Percentiles rank a stretch among this genome's conserved stretches.
Conservation (phyloP, 2,113 vertebrate species). For the Cavia porcellus region DNA sequence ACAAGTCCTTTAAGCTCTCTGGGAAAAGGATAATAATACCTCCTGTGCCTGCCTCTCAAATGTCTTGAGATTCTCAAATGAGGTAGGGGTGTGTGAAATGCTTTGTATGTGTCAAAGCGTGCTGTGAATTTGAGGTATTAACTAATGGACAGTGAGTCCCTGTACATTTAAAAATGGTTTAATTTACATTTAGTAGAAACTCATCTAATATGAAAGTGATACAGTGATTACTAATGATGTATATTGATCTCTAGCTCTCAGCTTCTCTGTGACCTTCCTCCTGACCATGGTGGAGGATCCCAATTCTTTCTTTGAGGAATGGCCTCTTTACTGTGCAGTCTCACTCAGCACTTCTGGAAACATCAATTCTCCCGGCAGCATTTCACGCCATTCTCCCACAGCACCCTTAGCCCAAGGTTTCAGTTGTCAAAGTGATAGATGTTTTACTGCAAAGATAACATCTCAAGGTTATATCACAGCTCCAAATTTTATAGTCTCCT, state of each 20-base stretch:
- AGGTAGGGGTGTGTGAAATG: neutral
- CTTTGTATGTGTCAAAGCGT: conserved; percentile 27
- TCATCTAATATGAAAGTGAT: conserved; percentile 1
- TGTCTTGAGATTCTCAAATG: conserved; percentile 25
- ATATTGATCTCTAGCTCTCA: neutral
- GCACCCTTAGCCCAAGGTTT: neutral
- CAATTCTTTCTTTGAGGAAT: neutral
- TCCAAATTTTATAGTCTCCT: neutral
- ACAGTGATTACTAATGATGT: neutral
- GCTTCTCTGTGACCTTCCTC: neutral
- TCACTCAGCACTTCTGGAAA: neutral
- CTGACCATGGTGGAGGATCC: neutral
- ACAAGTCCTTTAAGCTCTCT: neutral
- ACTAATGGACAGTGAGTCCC: neutral
- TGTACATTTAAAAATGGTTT: conserved; percentile 43
- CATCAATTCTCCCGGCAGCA: neutral
- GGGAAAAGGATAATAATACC: neutral
- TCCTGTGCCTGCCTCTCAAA: neutral
- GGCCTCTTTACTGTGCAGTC: neutral
- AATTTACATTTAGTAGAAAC: conserved; percentile 47
- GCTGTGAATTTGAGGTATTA: conserved; percentile 24
- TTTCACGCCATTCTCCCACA: neutral
- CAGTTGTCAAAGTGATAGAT: neutral
- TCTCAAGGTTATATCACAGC: conserved; percentile 26
- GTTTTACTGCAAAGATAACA: conserved; percentile 30